Percentiles rank a stretch among this genome's conserved stretches.
Evolutionary conservation across 2,797 vertebrate species (phyloP).

Genomic region (Girardinus metallicus): DNA sequence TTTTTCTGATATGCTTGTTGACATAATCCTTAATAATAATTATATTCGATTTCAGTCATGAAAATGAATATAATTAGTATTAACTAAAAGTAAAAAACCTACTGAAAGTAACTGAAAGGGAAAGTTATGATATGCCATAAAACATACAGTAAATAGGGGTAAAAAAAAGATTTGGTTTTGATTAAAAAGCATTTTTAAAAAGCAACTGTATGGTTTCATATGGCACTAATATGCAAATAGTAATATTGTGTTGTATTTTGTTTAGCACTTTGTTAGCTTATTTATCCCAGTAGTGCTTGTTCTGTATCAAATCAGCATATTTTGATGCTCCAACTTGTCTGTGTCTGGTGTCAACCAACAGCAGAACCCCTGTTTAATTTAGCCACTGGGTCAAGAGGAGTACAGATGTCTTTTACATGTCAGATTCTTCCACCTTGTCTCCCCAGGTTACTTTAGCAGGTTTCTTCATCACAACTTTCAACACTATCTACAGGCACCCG

Average conservation of each 20-base stretch:
- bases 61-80: not conserved
- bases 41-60: not conserved
- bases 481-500: not conserved
- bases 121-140: not conserved
- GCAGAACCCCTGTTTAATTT: conserved; percentile 4
- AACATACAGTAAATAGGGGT: not conserved
- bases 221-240: not conserved
- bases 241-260: not conserved
- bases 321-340: not conserved
- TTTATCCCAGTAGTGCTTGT: not conserved
- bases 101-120: not conserved
- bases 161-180: not conserved
- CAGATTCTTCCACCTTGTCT: conserved; percentile 8
- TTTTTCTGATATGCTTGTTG: not conserved
- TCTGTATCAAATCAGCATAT: not conserved
- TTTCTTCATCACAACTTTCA: conserved; percentile 14
- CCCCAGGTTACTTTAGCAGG: not conserved
- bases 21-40: not conserved
- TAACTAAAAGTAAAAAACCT: not conserved
- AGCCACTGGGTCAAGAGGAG: not conserved
- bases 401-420: conserved; percentile 2
- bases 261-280: not conserved
- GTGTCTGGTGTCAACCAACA: not conserved
- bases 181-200: not conserved
- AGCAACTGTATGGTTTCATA: not conserved